Percentiles rank a stretch among this genome's conserved stretches.
Evolutionary conservation across 2,888 invertebrate species (phyloP).

Genomic region (Euclidia mi): DNA sequence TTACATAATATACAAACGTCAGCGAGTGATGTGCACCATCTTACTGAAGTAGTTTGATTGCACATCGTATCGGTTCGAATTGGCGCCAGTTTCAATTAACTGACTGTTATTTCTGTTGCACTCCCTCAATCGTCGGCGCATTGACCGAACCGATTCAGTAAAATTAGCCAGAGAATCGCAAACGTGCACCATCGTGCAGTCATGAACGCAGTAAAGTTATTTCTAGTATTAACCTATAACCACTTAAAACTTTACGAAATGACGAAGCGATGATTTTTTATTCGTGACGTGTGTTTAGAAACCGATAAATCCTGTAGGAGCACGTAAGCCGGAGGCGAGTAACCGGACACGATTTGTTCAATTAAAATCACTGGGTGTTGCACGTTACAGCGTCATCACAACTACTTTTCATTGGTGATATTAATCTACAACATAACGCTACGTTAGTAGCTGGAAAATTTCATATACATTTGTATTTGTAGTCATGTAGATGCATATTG

Average conservation of each 20-base stretch:
- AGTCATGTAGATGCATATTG: too few relatives aligned
- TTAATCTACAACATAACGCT: too few relatives aligned
- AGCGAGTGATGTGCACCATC: conserved; percentile 56
- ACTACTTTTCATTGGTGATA: too few relatives aligned
- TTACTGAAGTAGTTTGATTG: conserved; percentile 72
- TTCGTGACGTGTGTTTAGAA: background rate
- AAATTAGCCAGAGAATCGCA: conserved; percentile 80
- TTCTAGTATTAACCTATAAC: conserved; percentile 54
- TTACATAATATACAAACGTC: conserved; percentile 41
- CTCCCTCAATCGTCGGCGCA: conserved; percentile 71
- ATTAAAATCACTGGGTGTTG: conserved; percentile 22
- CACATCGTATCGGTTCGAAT: conserved; percentile 67
- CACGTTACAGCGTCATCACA: too few relatives aligned
- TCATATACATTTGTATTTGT: too few relatives aligned
- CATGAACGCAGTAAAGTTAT: conserved; percentile 77
- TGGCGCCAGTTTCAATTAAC: conserved; percentile 82
- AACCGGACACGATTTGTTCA: conserved; percentile 1
- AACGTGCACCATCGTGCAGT: conserved; percentile 72
- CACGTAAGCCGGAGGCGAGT: conserved; percentile 10
- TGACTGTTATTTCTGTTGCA: conserved; percentile 77
- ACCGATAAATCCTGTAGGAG: conserved; percentile 7
- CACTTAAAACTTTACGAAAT: conserved; percentile 26
- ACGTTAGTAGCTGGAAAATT: too few relatives aligned
- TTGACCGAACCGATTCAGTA: conserved; percentile 78
- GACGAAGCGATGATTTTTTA: conserved; percentile 5